These are phyloP conservation scores for Nyctereutes procyonoides DNA, from an alignment of 2,113 vertebrate genomes.

Conservation along the genomic window DNA sequence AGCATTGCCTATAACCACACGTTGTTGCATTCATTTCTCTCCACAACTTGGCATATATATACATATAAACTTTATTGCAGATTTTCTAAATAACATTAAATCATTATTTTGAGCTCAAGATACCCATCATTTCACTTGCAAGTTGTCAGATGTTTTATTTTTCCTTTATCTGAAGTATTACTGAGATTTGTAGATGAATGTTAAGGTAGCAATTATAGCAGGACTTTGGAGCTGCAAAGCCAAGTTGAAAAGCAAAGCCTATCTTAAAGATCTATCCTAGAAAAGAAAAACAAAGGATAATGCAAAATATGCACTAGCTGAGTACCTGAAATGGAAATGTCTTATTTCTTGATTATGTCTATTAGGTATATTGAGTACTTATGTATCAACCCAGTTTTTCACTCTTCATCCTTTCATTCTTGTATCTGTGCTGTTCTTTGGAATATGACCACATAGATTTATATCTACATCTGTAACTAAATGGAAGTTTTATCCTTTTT, in stretches of 20 bases:
- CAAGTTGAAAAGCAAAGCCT: neutral
- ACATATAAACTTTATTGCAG: neutral
- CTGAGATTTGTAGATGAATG: neutral
- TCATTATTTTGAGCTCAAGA: neutral
- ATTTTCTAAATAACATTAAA: neutral
- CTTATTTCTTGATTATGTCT: neutral
- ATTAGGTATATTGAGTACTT: neutral
- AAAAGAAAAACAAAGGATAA: neutral
- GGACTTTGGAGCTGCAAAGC: neutral
- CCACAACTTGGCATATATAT: neutral
- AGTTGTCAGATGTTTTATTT: neutral
- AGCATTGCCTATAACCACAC: neutral
- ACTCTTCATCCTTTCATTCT: neutral
- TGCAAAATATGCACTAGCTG: neutral
- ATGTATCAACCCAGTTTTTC: neutral
- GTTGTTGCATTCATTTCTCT: neutral
- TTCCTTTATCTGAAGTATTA: neutral
- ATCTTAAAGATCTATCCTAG: neutral
- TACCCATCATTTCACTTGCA: neutral
- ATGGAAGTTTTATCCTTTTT: neutral
- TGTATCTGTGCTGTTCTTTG: neutral
- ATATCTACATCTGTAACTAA: neutral
- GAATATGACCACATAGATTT: neutral
- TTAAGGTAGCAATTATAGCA: neutral
- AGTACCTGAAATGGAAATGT: neutral